Evolutionary conservation across 2,113 vertebrate species (phyloP).

Genomic region (Dicrurus megarhynchus): DNA sequence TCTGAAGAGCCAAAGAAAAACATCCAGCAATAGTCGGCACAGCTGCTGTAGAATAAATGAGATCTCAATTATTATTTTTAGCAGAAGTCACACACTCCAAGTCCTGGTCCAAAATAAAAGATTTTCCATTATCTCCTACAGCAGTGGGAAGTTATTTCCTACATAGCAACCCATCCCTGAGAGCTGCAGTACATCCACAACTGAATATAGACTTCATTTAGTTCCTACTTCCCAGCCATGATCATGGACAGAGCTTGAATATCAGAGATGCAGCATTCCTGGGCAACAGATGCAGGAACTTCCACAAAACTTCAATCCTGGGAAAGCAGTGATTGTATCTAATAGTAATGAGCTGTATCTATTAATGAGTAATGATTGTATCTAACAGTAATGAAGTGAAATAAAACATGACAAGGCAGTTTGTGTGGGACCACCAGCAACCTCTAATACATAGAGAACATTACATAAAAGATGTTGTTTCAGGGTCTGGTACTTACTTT

Average conservation of each 20-base stretch:
- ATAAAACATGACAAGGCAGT: background rate
- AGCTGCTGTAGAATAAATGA: background rate
- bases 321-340: background rate
- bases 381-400: background rate
- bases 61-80: background rate
- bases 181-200: background rate
- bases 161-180: background rate
- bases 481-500: background rate
- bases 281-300: background rate
- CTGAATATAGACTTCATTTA: background rate
- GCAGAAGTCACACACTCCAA: background rate
- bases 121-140: background rate
- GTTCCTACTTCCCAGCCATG: background rate
- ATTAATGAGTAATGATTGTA: too few species aligned
- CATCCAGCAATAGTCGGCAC: background rate
- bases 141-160: background rate
- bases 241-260: background rate
- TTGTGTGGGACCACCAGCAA: background rate
- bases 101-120: background rate
- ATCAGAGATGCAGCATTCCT: background rate
- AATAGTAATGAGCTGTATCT: background rate
- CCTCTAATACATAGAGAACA: rapidly evolving
- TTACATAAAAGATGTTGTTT: background rate
- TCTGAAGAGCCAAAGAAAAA: background rate
- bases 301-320: background rate